These are phyloP conservation scores for Alouatta palliata DNA, from an alignment of 2,113 vertebrate species.

Conservation along the genomic window DNA sequence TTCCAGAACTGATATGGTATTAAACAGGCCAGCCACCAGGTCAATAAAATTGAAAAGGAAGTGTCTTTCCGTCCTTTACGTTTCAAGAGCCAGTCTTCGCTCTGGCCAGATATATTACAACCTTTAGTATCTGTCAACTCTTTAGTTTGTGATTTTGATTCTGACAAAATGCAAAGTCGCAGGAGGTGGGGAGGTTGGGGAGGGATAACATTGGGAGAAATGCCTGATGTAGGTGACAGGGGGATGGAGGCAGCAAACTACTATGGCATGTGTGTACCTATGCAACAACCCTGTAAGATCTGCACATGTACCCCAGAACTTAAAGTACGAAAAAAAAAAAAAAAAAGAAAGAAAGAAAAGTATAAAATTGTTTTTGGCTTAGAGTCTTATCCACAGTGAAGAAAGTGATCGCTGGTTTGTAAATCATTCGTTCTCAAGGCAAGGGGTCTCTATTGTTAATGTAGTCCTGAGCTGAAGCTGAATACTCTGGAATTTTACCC, in stretches of 20 bases:
- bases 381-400: conserved; percentile 29
- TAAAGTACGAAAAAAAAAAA: too few relatives aligned
- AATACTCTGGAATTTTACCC: conserved; percentile 15
- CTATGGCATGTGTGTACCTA: too few relatives aligned
- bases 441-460: not conserved
- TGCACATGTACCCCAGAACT: too few relatives aligned
- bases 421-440: conserved; percentile 29
- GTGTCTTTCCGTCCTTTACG: not conserved
- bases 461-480: not conserved
- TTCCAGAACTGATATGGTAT: not conserved
- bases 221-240: too few relatives aligned
- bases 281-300: too few relatives aligned
- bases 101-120: not conserved
- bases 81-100: not conserved
- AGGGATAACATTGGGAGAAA: too few relatives aligned
- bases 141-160: not conserved
- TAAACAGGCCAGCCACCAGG: not conserved
- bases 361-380: conserved; percentile 44
- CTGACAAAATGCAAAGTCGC: not conserved
- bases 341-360: not conserved
- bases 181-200: not conserved
- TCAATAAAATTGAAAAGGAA: conserved; percentile 5
- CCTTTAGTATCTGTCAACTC: not conserved
- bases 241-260: too few relatives aligned
- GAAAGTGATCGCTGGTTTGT: conserved; percentile 28